A percentile compares a stretch with the other conserved stretches of the same genome.
Conservation (phyloP, 2,797 vertebrate species). For the Mycteria americana region DNA sequence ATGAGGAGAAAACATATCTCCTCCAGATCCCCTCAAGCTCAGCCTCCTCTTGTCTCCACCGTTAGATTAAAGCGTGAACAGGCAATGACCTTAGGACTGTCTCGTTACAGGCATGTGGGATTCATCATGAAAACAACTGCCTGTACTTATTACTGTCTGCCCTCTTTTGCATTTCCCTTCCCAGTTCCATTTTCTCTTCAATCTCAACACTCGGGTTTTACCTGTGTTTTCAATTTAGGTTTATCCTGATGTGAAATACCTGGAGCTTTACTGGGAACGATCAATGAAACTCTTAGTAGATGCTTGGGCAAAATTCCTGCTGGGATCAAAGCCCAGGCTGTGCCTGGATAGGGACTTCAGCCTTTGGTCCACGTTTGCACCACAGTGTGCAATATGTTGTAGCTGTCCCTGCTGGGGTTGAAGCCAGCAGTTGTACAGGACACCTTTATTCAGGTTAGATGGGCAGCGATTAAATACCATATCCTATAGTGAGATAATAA, state of each 20-base stretch:
- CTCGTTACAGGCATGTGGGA: neutral
- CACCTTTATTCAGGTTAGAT: neutral
- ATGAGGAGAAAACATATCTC: neutral
- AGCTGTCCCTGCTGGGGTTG: neutral
- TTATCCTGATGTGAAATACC: neutral
- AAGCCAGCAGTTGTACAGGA: neutral
- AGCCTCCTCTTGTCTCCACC: neutral
- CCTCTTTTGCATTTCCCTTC: neutral
- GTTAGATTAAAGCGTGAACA: neutral
- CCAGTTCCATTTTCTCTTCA: neutral
- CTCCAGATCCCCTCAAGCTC: neutral
- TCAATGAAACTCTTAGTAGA: neutral
- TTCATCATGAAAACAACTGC: constrained; percentile 22
- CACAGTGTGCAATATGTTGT: neutral
- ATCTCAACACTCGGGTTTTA: neutral
- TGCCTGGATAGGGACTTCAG: neutral
- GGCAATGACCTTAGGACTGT: neutral
- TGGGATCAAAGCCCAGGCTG: neutral
- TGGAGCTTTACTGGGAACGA: neutral
- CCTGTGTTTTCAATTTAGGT: neutral
- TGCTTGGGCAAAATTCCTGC: neutral
- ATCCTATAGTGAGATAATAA: neutral
- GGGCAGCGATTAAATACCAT: neutral
- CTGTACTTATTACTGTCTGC: neutral
- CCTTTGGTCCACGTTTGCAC: neutral